Base-by-base conservation (phyloP, 1,140 invertebrate species). In the Saccostrea cuccullata region DNA sequence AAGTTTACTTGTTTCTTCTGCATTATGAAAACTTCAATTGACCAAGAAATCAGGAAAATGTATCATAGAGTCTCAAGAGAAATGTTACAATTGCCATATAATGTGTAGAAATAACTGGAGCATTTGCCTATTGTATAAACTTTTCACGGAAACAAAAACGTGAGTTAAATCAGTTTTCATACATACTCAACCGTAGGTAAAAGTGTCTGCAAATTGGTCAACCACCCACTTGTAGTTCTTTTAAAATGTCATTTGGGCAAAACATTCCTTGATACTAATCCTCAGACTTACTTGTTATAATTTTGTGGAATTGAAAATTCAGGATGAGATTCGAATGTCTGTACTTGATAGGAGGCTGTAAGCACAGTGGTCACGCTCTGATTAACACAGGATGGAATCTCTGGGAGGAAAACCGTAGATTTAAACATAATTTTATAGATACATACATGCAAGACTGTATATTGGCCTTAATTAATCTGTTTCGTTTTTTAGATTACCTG, bases 331-430 rank as follows among this genome's bases (percentile, higher is more conserved):
- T 77, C 70, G 26, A 77, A 77, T 13, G 23, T 77, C 9, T 77
- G 70, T 12, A 30, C 70, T 77, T 23, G 13, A 36, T 36, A 30
- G 13, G 70, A 30, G 17, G 70, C 70, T 12, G 23, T 77, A 2
- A 77, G 26, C 13, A 30, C 15, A 8, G 70, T 40, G 26, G 70
- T 77, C 8, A 36, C 30, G 11, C 26, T 36, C 30, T 36, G 70
- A 77, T 77, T 36, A 4, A 77, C 70, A 77, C 70, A 77, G 11
- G 70, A 77, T 36, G 70, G 70, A 4, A 30, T 77, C 70, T 77
- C 70, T 77, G 13, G 3, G 11, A 15, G 12, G 15, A 30, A 30
- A 77, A 77, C n/a, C n/a, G n/a, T n/a, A 77, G 23, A 73, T 30
- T 36, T 5, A 36, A 77, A 77, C 4, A 12, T 13, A 36, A 13